Evolutionary conservation across 1,140 invertebrate species (phyloP).

Genomic region (Atopsyche davidsoni): DNA sequence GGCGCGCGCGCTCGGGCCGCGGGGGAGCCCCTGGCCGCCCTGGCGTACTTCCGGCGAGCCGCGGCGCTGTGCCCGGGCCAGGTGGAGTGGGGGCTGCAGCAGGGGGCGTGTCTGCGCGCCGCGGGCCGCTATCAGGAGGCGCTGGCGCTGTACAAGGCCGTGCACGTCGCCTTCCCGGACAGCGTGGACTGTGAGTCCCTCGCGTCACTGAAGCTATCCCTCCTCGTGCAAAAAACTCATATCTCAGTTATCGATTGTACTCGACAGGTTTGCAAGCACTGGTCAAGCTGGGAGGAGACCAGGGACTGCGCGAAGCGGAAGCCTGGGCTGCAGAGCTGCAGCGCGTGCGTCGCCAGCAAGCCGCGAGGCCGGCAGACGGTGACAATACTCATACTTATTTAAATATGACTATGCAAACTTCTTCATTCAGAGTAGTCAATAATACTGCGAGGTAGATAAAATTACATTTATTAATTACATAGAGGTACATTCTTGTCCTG

Average conservation of each 20-base stretch:
- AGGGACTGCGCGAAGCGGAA: conserved; percentile 42
- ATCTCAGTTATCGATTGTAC: neutral
- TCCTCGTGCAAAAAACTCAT: neutral
- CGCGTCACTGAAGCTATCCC: neutral
- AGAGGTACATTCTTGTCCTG: neutral
- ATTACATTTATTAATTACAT: too few relatives aligned
- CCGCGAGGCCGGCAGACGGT: too few relatives aligned
- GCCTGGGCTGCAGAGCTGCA: conserved; percentile 43
- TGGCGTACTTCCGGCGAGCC: conserved; percentile 41
- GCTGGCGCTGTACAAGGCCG: conserved; percentile 40
- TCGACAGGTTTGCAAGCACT: conserved; percentile 43
- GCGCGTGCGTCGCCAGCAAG: conserved; percentile 31
- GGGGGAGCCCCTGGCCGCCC: conserved; percentile 34
- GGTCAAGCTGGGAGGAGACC: conserved; percentile 45
- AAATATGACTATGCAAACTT: too few relatives aligned
- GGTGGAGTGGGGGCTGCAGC: conserved; percentile 44
- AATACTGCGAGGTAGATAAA: too few relatives aligned
- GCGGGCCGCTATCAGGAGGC: conserved; percentile 45
- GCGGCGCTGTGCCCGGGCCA: conserved; percentile 39
- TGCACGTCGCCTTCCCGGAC: conserved; percentile 43
- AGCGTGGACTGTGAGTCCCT: conserved; percentile 42
- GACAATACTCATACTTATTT: too few relatives aligned
- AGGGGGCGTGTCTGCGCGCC: conserved; percentile 43
- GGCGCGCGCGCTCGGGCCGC: conserved; percentile 34
- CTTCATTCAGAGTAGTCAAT: too few relatives aligned